Evolutionary conservation across 1,140 invertebrate genomes (phyloP).

Genomic region (Neotoxoptera formosana): DNA sequence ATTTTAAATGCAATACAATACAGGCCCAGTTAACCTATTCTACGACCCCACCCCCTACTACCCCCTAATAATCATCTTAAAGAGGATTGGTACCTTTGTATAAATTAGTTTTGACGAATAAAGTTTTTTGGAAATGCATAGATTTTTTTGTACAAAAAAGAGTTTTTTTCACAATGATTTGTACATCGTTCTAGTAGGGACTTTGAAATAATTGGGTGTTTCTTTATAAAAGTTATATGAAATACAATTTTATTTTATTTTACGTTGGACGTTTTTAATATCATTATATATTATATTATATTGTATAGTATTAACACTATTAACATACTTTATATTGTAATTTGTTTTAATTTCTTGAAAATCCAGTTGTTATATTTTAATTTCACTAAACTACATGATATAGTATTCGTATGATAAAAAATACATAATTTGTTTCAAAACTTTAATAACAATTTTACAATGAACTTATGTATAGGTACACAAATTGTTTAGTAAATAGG

Average conservation of each 20-base stretch:
- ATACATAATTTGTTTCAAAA: too few species aligned
- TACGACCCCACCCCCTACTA: too few species aligned
- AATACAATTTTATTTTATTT: not conserved
- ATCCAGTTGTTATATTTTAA: not conserved
- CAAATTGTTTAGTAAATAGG: not conserved
- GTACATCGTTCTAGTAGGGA: not conserved
- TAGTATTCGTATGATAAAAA: not conserved
- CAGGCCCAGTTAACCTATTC: too few species aligned
- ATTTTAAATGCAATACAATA: too few species aligned
- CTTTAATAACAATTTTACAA: not conserved
- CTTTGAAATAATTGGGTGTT: not conserved
- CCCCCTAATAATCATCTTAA: too few species aligned
- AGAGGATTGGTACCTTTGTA: too few species aligned
- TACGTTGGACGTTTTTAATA: not conserved
- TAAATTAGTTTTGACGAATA: too few species aligned
- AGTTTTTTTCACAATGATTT: not conserved
- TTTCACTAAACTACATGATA: not conserved
- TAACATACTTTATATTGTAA: too few species aligned
- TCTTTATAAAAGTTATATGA: not conserved
- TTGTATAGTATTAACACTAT: too few species aligned
- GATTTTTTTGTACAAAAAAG: not conserved
- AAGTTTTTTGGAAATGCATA: not conserved
- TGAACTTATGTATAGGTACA: not conserved
- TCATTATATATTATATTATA: not conserved
- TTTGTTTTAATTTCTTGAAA: too few species aligned